Evolutionary conservation across 2,888 invertebrate genomes (phyloP), one percentile per base, ranked within the genome.

Genomic region (Eulithis testata): DNA sequence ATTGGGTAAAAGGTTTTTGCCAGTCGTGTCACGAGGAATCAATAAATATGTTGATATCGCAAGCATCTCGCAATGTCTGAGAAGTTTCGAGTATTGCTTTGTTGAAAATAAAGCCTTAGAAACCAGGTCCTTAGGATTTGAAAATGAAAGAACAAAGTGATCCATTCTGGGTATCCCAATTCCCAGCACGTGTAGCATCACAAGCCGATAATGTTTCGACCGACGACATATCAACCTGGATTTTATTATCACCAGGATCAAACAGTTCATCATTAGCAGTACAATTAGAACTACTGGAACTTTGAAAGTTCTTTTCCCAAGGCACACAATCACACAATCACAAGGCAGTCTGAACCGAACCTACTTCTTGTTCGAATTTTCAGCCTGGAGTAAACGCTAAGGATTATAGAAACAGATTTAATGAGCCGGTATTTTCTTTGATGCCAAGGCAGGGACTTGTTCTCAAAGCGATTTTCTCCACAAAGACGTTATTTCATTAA

Each of bases 371-470:
- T 36, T 58, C 21, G 27, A 60, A 63, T 56, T 60, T 21, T 69
- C 63, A 68, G 56, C 43, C 58, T 58, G 52, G 57, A 64, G 63
- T 59, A 64, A 66, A 60, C 54, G 53, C 52, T 53, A 61, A 64
- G 68, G 71, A 79, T 77, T 76, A 75, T 69, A 66, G 73, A 76
- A 76, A 71, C 77, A 72, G 72, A 78, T 81, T 76, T 82, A 82
- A 82, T 75, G 77, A 81, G 79, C 71, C 61, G 65, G 68, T 68
- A 70, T 75, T 79, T 80, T 78, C 80, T 80, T 80, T 80, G 70
- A 71, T 61, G 74, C 75, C 45, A 66, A 57, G 67, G 59, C 40
- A 57, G 61, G 68, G 62, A 70, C 70, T 62, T 64, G 70, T 71
- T 69, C 74, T 77, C 71, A 70, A 73, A 73, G 71, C 70, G 45